phyloP scores from a whole-genome alignment of 2,888 invertebrate species.

The Pandemis heparana region DNA sequence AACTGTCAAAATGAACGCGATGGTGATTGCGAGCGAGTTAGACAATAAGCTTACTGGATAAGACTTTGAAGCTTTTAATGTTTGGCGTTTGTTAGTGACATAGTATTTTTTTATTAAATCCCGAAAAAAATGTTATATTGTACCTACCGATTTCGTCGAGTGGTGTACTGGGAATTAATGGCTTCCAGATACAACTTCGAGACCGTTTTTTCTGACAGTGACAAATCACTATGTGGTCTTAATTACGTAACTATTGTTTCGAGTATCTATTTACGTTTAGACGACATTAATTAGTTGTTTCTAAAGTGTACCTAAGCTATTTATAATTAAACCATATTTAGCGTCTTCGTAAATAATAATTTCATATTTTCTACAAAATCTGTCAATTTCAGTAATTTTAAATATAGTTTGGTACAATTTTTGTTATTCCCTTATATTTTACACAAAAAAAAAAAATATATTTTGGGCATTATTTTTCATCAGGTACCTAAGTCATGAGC shows the following conservation, averaged over 20 bases:
- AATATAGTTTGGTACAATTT: too few species aligned
- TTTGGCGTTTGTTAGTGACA: conserved; percentile 5
- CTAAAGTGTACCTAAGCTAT: not conserved
- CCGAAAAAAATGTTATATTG: conserved; percentile 28
- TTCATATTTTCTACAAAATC: not conserved
- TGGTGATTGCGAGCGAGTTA: too few species aligned
- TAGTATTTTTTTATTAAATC: conserved; percentile 3
- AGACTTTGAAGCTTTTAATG: not conserved
- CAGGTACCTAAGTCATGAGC: too few species aligned
- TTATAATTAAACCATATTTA: not conserved
- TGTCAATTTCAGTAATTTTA: too few species aligned
- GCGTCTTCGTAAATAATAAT: not conserved
- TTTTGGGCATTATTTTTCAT: too few species aligned
- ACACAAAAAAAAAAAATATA: too few species aligned
- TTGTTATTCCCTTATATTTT: too few species aligned
- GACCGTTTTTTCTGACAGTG: conserved; percentile 34
- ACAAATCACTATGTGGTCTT: conserved; percentile 40
- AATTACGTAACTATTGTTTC: conserved; percentile 34
- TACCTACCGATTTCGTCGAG: conserved; percentile 33
- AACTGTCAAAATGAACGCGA: too few species aligned
- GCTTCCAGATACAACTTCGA: conserved; percentile 29
- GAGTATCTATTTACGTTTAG: not conserved
- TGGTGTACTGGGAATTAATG: conserved; percentile 33
- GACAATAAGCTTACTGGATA: not conserved
- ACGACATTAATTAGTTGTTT: not conserved